Base-by-base conservation (phyloP, 2,113 vertebrate genomes). In the Piliocolobus tephrosceles region DNA sequence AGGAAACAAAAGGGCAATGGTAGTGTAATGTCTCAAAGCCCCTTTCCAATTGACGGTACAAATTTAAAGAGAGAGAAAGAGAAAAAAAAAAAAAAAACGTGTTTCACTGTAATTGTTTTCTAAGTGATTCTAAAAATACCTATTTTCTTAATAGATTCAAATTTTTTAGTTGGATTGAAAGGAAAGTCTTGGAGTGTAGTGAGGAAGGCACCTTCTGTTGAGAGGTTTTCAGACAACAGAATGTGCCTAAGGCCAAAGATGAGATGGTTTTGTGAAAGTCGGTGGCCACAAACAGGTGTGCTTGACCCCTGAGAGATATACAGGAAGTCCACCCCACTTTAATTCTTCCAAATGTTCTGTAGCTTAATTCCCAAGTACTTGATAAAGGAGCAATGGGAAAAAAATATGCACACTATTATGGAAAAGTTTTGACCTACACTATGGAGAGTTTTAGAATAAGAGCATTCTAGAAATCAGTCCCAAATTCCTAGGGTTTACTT, bases 61-160 rank as follows among this genome's bases (percentile, higher is more conserved):
- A 17, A 73, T 61, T 93, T 55, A 50, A 91, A 92, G 17, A 90
- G 13, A 57, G 43, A n/a, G 10, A 92, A n/a, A 81, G 27, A 85
- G 18, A 72, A 23, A 73, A 2, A 25, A 8, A 93, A 8, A 93
- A 61, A 22, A 25, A 8, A 93, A 68, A 22, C 25, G 20, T 84
- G 35, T 76, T 94, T 95, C 50, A 76, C 13, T 52, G 61, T 61
- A 79, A 45, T 88, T 88, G 32, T 83, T 94, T 93, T 95, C 43
- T 47, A 89, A 78, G 27, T 72, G 12, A 80, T 79, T 95, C 64
- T 20, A 8, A 94, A 90, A 89, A 81, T 76, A 58, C n/a, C 1
- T 30, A 20, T 91, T 87, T 90, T 75, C 73, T 70, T 52, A 91
- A 78, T 64, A 57, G 45, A 70, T 25, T 66, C 6, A 32, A 64